Evolutionary conservation across 2,113 vertebrate species (phyloP).

Genomic region (Halichoerus grypus): DNA sequence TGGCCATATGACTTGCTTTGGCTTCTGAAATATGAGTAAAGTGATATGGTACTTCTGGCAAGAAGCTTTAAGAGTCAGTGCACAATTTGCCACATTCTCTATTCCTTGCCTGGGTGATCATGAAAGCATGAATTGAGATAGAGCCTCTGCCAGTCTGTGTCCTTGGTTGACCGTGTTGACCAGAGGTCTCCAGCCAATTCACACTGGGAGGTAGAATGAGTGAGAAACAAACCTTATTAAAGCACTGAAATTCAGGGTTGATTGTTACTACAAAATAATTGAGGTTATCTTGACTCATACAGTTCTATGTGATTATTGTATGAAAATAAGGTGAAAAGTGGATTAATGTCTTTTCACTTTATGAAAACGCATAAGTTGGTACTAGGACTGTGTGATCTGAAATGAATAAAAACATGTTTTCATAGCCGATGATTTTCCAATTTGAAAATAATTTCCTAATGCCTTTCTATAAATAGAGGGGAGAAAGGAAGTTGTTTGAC

Average conservation of each 20-base stretch:
- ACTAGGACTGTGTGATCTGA: neutral
- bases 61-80: neutral
- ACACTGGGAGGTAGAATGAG: neutral
- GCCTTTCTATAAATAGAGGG: neutral
- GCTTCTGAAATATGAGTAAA: neutral
- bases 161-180: neutral
- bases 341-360: neutral
- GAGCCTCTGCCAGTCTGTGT: neutral
- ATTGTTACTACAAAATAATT: neutral
- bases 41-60: neutral
- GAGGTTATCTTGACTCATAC: neutral
- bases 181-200: neutral
- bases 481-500: slow-evolving; percentile 24
- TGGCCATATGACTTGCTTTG: neutral
- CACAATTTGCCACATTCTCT: neutral
- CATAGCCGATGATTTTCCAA: neutral
- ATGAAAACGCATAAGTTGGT: slow-evolving; percentile 12
- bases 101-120: neutral
- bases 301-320: neutral
- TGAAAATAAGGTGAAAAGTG: neutral
- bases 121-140: neutral
- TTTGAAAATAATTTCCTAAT: slow-evolving; percentile 52
- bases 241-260: neutral
- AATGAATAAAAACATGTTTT: slow-evolving; percentile 16
- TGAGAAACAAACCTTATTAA: neutral